A percentile compares a stretch with the other conserved stretches of the same genome.
Conservation (phyloP, 2,113 vertebrate genomes). For the Athene noctua region DNA sequence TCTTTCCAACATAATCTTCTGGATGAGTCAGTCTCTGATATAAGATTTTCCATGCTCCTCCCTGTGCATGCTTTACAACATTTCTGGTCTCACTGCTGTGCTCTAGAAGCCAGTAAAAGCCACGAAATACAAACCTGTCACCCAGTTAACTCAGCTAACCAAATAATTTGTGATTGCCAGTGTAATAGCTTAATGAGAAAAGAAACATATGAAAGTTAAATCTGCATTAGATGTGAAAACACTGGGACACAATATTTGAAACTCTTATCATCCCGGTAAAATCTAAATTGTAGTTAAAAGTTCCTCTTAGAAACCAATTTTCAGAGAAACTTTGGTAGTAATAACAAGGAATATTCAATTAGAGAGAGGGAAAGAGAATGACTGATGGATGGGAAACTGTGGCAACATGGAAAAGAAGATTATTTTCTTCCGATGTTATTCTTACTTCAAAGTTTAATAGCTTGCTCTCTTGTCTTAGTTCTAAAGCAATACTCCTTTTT, state of each 20-base stretch:
- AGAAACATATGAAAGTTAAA: not conserved
- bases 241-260: not conserved
- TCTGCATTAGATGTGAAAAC: not conserved
- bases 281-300: not conserved
- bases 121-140: not conserved
- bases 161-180: not conserved
- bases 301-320: not conserved
- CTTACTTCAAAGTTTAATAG: not conserved
- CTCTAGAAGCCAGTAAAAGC: not conserved
- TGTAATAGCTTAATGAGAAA: not conserved
- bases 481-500: not conserved
- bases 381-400: not conserved
- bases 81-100: not conserved
- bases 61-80: not conserved
- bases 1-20: not conserved
- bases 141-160: not conserved
- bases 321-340: not conserved
- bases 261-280: not conserved
- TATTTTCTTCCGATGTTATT: not conserved
- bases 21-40: slow-evolving; percentile 27
- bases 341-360: not conserved
- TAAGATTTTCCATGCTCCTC: slow-evolving; percentile 18
- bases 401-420: not conserved
- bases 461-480: not conserved
- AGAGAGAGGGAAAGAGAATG: not conserved